These are phyloP conservation scores for mouse (Mus musculus) DNA, from an alignment of 2,113 vertebrate species.

Conservation along the genomic window DNA sequence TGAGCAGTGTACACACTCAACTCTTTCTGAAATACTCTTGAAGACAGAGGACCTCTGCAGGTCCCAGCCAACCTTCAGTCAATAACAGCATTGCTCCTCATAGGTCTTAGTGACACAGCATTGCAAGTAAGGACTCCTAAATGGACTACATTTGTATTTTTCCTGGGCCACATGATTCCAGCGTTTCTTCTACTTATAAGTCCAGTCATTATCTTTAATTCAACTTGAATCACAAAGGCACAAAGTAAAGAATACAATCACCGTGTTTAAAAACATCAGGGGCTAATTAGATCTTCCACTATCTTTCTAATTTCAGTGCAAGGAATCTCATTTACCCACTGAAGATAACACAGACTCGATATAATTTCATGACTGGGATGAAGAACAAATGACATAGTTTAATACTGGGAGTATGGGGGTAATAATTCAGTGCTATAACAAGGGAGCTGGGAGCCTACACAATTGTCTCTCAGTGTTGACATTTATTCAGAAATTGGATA, in stretches of 20 bases:
- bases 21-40: background rate
- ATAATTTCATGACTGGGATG: rapidly evolving
- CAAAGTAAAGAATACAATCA: background rate
- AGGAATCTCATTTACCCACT: background rate
- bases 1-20: background rate
- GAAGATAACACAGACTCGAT: background rate
- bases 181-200: background rate
- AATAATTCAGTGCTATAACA: background rate
- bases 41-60: background rate
- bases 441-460: background rate
- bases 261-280: background rate
- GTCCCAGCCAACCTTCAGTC: too few species aligned
- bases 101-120: constrained; percentile 40
- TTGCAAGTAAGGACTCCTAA: background rate
- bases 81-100: background rate
- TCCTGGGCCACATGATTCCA: background rate
- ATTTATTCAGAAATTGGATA: constrained; percentile 15
- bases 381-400: background rate
- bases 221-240: constrained; percentile 10
- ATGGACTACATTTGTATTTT: background rate
- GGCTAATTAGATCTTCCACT: background rate
- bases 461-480: background rate
- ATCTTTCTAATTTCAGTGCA: background rate
- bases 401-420: rapidly evolving
- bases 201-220: background rate